These are phyloP conservation scores for Drosophila murphyi DNA, from an alignment of 1,140 invertebrate species.

Conservation along the genomic window DNA sequence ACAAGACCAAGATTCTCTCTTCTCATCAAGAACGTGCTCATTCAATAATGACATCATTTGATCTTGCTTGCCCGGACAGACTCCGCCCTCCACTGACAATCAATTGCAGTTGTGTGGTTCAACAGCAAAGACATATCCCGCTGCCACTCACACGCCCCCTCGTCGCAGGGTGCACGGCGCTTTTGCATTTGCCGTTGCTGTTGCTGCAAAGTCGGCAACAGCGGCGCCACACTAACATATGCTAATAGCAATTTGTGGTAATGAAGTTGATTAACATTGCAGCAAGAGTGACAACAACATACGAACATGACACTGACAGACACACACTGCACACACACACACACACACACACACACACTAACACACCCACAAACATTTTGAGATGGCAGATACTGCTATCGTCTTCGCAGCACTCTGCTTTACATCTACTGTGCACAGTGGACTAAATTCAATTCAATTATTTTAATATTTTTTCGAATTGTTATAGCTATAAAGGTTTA, in stretches of 20 bases:
- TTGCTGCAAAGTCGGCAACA: constrained; percentile 26
- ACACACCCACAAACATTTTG: neutral
- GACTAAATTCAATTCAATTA: neutral
- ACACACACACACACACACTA: constrained; percentile 7
- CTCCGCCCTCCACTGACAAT: constrained; percentile 44
- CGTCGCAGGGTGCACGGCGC: neutral
- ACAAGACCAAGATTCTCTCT: neutral
- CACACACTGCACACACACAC: neutral
- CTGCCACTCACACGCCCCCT: constrained; percentile 6
- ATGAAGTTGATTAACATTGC: constrained; percentile 83
- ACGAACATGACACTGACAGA: constrained; percentile 50
- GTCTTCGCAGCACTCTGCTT: constrained; percentile 16
- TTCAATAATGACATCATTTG: constrained; percentile 77
- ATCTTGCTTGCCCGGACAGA: constrained; percentile 60
- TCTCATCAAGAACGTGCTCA: constrained; percentile 12
- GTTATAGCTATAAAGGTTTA: too few species aligned
- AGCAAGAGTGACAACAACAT: constrained; percentile 76
- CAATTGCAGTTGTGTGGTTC: constrained; percentile 59
- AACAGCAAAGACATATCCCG: constrained; percentile 1
- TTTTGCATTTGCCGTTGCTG: constrained; percentile 20
- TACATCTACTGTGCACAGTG: constrained; percentile 10
- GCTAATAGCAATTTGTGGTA: constrained; percentile 82
- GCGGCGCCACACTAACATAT: constrained; percentile 74
- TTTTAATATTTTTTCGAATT: neutral
- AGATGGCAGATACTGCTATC: constrained; percentile 6